Base-by-base conservation (phyloP, 2,113 vertebrate genomes). In the Ochotona princeps region DNA sequence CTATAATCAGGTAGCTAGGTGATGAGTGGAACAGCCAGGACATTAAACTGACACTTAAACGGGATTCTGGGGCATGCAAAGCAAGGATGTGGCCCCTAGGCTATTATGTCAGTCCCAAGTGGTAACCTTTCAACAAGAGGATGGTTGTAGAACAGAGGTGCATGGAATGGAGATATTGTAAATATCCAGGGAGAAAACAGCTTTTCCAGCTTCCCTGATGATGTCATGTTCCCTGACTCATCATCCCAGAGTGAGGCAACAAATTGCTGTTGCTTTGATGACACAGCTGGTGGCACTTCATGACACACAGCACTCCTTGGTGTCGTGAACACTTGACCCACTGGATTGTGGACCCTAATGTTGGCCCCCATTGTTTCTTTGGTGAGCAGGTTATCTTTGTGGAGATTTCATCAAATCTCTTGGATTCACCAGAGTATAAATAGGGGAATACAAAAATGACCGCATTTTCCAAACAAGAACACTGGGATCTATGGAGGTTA, bases 261-360 rank as follows among this genome's bases (percentile, higher is more conserved):
- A 6, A 0, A 6, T 20, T 17, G 11, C 44, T 65, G 21, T 9
- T 13, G 13, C 14, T 30, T 38, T 15, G 15, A 28, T 25, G 4
- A 1, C 25, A 5, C 8, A 74, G 78, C 9, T 18, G 13, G 0
- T 3, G 6, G 14, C 13, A 1, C n/a, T 66, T 13, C 23, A 25
- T 4, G 25, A 15, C 4, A 8, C 5, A 20, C 14, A 9, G 1
- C 2, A 18, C 30, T 12, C 18, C 30, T 32, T 57, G 25, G 14
- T 26, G 14, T 8, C 2, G 2, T 6, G 14, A 26, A 30, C 23
- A 14, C 0, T 14, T 1, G 20, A 5, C 2, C 35, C 5, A 7
- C 38, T 35, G 32, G 32, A 65, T 2, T 21, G 5, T 8, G 23
- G 35, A 35, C 7, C 25, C 54, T 26, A 26, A 2, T 26, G 11